Evolutionary conservation across 2,888 invertebrate genomes (phyloP), one percentile per base, ranked within the genome.

Genomic region (Timema cristinae): DNA sequence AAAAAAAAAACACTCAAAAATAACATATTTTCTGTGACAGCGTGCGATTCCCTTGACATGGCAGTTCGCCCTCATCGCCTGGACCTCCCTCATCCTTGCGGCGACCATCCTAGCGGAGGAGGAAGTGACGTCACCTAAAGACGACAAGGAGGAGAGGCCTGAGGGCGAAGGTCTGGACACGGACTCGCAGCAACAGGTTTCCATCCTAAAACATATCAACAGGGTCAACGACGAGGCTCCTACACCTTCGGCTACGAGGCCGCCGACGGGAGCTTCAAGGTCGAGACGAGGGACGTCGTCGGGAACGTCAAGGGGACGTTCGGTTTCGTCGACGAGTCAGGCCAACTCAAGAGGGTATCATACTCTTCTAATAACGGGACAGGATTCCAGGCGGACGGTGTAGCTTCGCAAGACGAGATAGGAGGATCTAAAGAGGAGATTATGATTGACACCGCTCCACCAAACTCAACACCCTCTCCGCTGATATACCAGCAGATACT

Each of bases 191-290:
- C 84, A 86, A 61, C 90, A 91, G 81, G 87, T 91, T 16, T 91
- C 92, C 79, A 93, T 93, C 77, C 88, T 93, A 49, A 92, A 93
- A 80, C 91, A 92, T 81, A 91, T 94, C 77, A 88, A 92, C 75
- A 87, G 91, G 79, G 85, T 93, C 5, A 93, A 93, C 80, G 90
- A 91, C 69, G 93, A 93, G 93, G 93, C 50, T 92, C 92, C 0
- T 93, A 93, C 79, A 92, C 93, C 0, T 91, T 91, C 75, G 93
- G 93, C 0, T 93, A 92, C 79, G 93, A 93, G 83, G 92, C 92
- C 5, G 92, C 91, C 68, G 93, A 93, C 81, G 93, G 93, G 6
- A 91, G 92, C 0, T 93, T 93, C 81, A 93, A 93, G 84, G 92
- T 93, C 72, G 93, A 93, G 83, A 93, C 91, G 78, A 85, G 92